A percentile compares a stretch with the other conserved stretches of the same genome.
phyloP scores from a whole-genome alignment of 1,140 invertebrate species.

The Aphelinus certus region DNA sequence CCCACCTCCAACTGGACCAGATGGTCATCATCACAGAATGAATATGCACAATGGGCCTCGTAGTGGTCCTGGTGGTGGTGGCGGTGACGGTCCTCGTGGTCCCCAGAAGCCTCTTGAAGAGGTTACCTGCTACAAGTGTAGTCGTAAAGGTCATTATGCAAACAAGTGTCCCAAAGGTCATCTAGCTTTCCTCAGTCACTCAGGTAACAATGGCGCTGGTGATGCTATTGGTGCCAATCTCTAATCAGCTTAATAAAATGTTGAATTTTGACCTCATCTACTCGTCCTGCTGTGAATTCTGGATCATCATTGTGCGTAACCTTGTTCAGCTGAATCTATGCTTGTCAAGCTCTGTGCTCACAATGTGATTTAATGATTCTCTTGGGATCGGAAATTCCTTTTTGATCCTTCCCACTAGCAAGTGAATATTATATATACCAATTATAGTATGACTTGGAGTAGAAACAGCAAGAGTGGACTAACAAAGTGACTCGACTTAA shows the following conservation, averaged over 20 bases:
- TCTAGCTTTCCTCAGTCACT: slow-evolving; percentile 89
- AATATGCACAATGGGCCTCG: slow-evolving; percentile 59
- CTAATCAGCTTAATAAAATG: not conserved
- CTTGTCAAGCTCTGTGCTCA: too few relatives aligned
- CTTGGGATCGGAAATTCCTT: too few relatives aligned
- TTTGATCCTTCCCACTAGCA: too few relatives aligned
- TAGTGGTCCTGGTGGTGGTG: too few relatives aligned
- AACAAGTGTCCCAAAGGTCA: slow-evolving; percentile 99
- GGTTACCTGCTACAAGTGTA: slow-evolving; percentile 97
- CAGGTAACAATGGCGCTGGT: slow-evolving; percentile 46
- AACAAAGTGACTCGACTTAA: slow-evolving; percentile 2
- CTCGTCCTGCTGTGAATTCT: too few relatives aligned
- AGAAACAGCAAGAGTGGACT: too few relatives aligned
- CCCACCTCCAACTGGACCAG: not conserved
- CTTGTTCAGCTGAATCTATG: too few relatives aligned
- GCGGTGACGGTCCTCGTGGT: slow-evolving; percentile 50
- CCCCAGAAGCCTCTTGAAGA: slow-evolving; percentile 87
- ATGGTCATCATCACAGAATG: slow-evolving; percentile 54
- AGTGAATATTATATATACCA: too few relatives aligned
- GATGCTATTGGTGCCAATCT: slow-evolving; percentile 31
- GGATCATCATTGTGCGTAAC: too few relatives aligned
- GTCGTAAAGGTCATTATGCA: slow-evolving; percentile 98
- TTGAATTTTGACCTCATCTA: not conserved
- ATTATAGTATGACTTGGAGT: too few relatives aligned
- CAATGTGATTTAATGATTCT: too few relatives aligned